Evolutionary conservation across 1,140 invertebrate species (phyloP).

Genomic region (Drosophila dunni): DNA sequence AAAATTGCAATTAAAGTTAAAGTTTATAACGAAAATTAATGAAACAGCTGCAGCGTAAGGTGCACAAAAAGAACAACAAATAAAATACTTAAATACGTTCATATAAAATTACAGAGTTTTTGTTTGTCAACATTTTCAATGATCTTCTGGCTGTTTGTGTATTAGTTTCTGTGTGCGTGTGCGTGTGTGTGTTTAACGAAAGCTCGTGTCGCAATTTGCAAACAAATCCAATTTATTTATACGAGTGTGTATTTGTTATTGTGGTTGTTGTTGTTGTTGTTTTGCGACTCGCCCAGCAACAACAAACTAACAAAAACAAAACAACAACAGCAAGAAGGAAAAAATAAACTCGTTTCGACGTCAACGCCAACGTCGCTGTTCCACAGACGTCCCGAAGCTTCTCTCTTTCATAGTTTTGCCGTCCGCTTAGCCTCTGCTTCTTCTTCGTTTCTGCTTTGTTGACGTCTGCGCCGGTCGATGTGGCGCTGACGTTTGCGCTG

Average conservation of each 20-base stretch:
- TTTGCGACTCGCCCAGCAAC: conserved; percentile 35
- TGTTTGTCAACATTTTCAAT: conserved; percentile 33
- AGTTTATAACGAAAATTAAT: conserved; percentile 31
- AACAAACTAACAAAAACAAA: conserved; percentile 40
- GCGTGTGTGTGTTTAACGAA: conserved; percentile 2
- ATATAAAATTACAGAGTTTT: conserved; percentile 32
- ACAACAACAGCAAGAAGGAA: conserved; percentile 4
- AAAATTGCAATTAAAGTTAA: neutral
- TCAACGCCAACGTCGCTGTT: conserved; percentile 4
- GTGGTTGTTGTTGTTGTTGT: conserved; percentile 37
- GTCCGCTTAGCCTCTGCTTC: conserved; percentile 21
- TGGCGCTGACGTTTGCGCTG: conserved; percentile 38
- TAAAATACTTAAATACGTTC: conserved; percentile 27
- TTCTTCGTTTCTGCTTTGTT: conserved; percentile 38
- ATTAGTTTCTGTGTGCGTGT: neutral
- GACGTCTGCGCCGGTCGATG: conserved; percentile 62
- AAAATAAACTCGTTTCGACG: conserved; percentile 34
- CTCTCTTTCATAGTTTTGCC: conserved; percentile 15
- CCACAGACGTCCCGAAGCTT: conserved; percentile 6
- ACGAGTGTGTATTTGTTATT: conserved; percentile 16
- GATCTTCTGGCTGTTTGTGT: neutral
- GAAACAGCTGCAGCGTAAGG: conserved; percentile 45
- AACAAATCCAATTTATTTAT: conserved; percentile 47
- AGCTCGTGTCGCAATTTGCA: conserved; percentile 48
- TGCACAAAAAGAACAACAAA: conserved; percentile 14